These are phyloP conservation scores for Eublepharis macularius DNA, from an alignment of 2,113 vertebrate species.

Conservation along the genomic window DNA sequence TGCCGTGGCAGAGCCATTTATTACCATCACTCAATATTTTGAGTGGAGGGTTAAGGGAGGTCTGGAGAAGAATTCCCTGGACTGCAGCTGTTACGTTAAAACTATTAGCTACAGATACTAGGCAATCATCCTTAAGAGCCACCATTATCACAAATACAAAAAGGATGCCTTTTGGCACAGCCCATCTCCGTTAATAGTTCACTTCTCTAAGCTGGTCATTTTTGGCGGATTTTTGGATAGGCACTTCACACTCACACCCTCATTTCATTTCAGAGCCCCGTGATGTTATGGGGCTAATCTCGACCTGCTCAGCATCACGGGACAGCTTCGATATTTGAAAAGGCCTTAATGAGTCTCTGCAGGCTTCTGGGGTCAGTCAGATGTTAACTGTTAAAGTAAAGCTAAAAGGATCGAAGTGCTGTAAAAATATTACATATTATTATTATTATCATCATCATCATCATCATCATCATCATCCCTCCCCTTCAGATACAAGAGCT, in stretches of 20 bases:
- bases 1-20: background rate
- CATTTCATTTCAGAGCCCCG: constrained; percentile 59
- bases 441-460: too few species aligned
- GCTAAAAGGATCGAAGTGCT: constrained; percentile 73
- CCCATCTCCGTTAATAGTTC: constrained; percentile 29
- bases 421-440: constrained; percentile 13
- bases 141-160: background rate
- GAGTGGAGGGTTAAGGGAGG: background rate
- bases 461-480: too few species aligned
- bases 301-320: constrained; percentile 62
- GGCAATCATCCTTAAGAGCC: background rate
- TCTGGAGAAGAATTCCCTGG: background rate
- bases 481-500: constrained; percentile 67
- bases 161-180: constrained; percentile 27
- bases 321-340: constrained; percentile 65
- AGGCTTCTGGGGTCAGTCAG: constrained; percentile 65
- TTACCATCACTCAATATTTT: background rate
- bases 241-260: constrained; percentile 57
- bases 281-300: constrained; percentile 65
- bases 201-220: constrained; percentile 39
- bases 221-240: constrained; percentile 55
- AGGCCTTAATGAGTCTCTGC: constrained; percentile 63
- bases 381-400: constrained; percentile 78
- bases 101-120: background rate
- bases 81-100: background rate